phyloP scores from a whole-genome alignment of 1,140 invertebrate genomes.

The Pantala flavescens region DNA sequence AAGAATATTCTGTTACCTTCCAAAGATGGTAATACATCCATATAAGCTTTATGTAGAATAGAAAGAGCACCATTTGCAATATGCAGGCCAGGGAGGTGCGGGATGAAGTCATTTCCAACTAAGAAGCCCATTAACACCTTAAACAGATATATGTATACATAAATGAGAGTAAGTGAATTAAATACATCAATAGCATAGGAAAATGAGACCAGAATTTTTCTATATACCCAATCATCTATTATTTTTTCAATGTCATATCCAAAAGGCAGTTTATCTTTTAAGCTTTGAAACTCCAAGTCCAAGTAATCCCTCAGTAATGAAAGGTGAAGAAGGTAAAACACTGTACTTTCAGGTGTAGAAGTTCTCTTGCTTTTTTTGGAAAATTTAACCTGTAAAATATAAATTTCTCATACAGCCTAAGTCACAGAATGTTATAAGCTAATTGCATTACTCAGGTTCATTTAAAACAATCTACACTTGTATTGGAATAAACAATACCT shows the following conservation, averaged over 20 bases:
- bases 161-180: conserved; percentile 8
- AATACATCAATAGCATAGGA: neutral
- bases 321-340: conserved; percentile 85
- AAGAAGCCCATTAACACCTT: conserved; percentile 88
- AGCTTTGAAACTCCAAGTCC: conserved; percentile 73
- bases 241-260: conserved; percentile 56
- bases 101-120: conserved; percentile 96
- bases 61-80: conserved; percentile 82
- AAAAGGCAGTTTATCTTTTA: conserved; percentile 62
- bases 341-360: conserved; percentile 75
- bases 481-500: no score
- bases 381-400: conserved; percentile 51
- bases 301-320: conserved; percentile 87
- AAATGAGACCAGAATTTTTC: neutral
- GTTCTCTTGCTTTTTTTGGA: conserved; percentile 43
- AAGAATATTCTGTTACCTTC: conserved; percentile 50
- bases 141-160: conserved; percentile 19
- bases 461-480: no score
- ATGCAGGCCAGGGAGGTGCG: conserved; percentile 85
- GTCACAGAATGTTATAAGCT: no score
- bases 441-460: no score
- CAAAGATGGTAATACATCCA: conserved; percentile 69
- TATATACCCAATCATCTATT: conserved; percentile 28
- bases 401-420: conserved; percentile 12
- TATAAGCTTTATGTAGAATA: conserved; percentile 79